Percentiles rank a stretch among this genome's conserved stretches.
Conservation (phyloP, 1,140 invertebrate genomes). For the Neodiprion virginianus region DNA sequence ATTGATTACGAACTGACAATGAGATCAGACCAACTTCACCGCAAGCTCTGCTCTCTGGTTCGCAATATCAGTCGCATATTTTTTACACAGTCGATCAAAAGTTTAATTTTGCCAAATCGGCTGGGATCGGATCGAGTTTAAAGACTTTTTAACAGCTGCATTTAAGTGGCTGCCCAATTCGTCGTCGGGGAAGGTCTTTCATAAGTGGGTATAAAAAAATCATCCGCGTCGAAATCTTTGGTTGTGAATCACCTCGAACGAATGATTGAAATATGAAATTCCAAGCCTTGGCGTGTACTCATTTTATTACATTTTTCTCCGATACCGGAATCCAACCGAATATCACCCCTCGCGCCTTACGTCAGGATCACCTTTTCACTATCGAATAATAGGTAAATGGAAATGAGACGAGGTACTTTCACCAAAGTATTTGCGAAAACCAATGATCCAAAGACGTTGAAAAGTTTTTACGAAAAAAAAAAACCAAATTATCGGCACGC, state of each 20-base stretch:
- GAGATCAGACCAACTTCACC: too few species aligned
- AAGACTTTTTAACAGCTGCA: not conserved
- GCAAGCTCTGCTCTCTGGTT: not conserved
- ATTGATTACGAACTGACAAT: too few species aligned
- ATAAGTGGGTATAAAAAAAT: too few species aligned
- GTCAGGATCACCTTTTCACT: not conserved
- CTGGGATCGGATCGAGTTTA: not conserved
- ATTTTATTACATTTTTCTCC: slow-evolving; percentile 35
- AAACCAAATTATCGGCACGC: too few species aligned
- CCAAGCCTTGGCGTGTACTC: slow-evolving; percentile 19
- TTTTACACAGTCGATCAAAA: not conserved
- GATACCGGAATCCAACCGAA: not conserved
- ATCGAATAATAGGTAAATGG: not conserved
- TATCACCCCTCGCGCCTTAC: not conserved
- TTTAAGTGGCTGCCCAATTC: not conserved
- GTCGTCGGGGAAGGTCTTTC: too few species aligned
- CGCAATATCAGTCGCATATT: slow-evolving; percentile 20
- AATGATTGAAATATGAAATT: slow-evolving; percentile 45
- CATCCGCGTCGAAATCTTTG: not conserved
- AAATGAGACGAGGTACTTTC: too few species aligned
- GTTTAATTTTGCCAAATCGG: not conserved
- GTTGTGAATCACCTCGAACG: slow-evolving; percentile 28
- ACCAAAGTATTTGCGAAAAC: too few species aligned
- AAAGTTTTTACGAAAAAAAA: too few species aligned
- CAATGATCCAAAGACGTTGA: too few species aligned